Evolutionary conservation across 2,113 vertebrate species (phyloP), one percentile per base, ranked within the genome.

Genomic region (Myrmophylax atrothorax): DNA sequence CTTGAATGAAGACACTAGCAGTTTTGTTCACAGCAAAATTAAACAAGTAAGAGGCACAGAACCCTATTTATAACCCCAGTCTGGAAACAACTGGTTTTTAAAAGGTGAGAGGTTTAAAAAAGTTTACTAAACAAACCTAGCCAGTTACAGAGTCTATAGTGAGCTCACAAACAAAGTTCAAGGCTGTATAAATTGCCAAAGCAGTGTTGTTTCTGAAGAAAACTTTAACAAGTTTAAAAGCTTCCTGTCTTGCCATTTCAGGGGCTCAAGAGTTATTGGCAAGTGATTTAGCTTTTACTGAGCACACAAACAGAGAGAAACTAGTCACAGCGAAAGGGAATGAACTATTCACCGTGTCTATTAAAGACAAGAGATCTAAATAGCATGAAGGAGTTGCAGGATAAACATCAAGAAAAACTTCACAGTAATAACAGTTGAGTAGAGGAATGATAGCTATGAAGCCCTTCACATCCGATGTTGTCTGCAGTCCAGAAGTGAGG

Each of bases 91-190:
- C 49, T 72, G 44, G 14, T 59, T 96, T 97, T 93, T 76, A 89
- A 90, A 96, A 97, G 96, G 94, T 96, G 93, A 96, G 88, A 89
- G 68, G 83, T 81, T 97, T 96, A 78, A 24, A 92, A 60, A 96
- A 94, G 76, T 95, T 94, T 95, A 93, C 85, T 89, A 96, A 96
- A 89, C 76, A 95, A 95, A 94, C 60, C 53, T 79, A 73, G 72
- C 60, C 80, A 94, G 83, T 83, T 77, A 78, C 23, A 77, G 62
- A 75, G 81, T 69, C 76, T 86, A 84, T 38, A 69, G 73, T 49
- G 62, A 90, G 73, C 60, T 77, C 53, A 73, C 84, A 95, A 81
- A 64, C 38, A 87, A 92, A 92, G 93, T 95, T 93, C 88, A 93
- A 87, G 64, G 85, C 52, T 56, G 29, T 47, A n/a, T 68, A 89